Evolutionary conservation across 2,888 invertebrate species (phyloP), one percentile per base, ranked within the genome.

Genomic region (Scelioninae gen. 1): DNA sequence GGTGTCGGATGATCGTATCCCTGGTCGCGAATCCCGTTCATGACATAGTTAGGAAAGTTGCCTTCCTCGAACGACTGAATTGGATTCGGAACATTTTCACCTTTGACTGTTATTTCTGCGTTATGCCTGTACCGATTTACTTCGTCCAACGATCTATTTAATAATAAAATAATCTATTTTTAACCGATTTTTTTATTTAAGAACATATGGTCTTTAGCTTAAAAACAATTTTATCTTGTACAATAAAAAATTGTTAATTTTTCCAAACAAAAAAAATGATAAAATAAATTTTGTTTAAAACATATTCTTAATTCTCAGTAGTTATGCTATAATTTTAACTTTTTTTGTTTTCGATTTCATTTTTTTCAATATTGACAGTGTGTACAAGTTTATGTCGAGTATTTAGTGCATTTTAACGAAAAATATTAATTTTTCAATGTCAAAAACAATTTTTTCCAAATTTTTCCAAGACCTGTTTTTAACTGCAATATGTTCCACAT

Each of bases 401-500:
- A n/a, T n/a, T n/a, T n/a, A n/a, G n/a, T n/a, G n/a, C n/a, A n/a
- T n/a, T n/a, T n/a, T n/a, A n/a, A n/a, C n/a, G n/a, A n/a, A n/a
- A n/a, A n/a, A n/a, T n/a, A n/a, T n/a, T n/a, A n/a, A n/a, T n/a
- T n/a, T n/a, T n/a, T n/a, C n/a, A n/a, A n/a, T n/a, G n/a, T n/a
- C n/a, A n/a, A n/a, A n/a, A n/a, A n/a, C n/a, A n/a, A n/a, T n/a
- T n/a, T n/a, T n/a, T n/a, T n/a, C n/a, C n/a, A n/a, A n/a, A n/a
- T n/a, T n/a, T n/a, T n/a, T n/a, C n/a, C n/a, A 49, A 51, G 40
- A 91, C 88, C 95, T 93, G 83, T 92, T 94, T 51, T 94, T 89
- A 9, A 95, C 94, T 83, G 94, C 93, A 6, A 95, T 94, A 88
- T 95, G 95, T 88, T 97, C 96, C 82, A 95, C 93, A 88, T 97